phyloP scores from a whole-genome alignment of 2,113 vertebrate genomes.

The Oncorhynchus nerka region DNA sequence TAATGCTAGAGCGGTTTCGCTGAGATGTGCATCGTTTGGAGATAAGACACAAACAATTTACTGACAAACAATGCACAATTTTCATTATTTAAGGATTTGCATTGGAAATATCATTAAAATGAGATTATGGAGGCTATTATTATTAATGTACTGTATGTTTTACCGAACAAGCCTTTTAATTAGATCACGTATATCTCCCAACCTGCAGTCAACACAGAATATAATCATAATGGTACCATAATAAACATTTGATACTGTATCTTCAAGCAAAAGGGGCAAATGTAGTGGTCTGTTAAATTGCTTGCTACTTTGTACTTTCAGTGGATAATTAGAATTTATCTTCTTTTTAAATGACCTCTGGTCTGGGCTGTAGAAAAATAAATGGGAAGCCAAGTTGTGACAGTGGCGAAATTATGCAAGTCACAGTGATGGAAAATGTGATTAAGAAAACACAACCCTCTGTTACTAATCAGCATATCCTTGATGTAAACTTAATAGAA shows the following conservation, averaged over 20 bases:
- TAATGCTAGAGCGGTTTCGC: conserved; percentile 47
- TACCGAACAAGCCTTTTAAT: conserved; percentile 43
- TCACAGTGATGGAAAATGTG: conserved; percentile 7
- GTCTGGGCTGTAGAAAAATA: neutral
- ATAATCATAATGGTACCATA: too few relatives aligned
- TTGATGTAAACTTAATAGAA: neutral
- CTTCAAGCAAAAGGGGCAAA: neutral
- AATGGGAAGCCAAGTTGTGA: neutral
- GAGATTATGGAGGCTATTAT: conserved; percentile 46
- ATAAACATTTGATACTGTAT: neutral
- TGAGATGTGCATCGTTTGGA: conserved; percentile 41
- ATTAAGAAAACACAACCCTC: conserved; percentile 3
- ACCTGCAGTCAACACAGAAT: neutral
- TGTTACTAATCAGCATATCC: conserved; percentile 14
- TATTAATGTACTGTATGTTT: conserved; percentile 32
- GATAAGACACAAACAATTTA: conserved; percentile 59
- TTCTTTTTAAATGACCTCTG: neutral
- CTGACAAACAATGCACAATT: conserved; percentile 40
- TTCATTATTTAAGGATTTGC: conserved; percentile 65
- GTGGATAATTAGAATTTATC: neutral
- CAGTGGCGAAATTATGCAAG: neutral
- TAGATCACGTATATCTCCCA: conserved; percentile 32
- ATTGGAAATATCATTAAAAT: conserved; percentile 61
- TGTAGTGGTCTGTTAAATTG: neutral
- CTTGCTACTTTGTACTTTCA: neutral